These are phyloP conservation scores for Bubo bubo DNA, from an alignment of 2,113 vertebrate genomes.

Conservation along the genomic window DNA sequence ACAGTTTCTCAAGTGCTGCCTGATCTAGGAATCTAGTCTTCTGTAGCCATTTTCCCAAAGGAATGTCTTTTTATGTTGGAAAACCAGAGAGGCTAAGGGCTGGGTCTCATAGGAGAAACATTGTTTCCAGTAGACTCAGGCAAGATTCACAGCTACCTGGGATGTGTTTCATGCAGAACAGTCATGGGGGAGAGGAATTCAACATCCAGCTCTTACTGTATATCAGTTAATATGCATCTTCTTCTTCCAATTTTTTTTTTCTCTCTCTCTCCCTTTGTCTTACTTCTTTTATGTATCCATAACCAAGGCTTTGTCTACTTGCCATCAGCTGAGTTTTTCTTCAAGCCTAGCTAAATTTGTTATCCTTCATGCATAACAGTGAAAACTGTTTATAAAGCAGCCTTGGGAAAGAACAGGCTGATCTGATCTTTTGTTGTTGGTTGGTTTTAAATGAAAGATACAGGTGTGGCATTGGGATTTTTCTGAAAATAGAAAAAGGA, in stretches of 20 bases:
- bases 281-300: slow-evolving; percentile 1
- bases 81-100: not conserved
- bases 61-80: not conserved
- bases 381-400: not conserved
- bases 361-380: not conserved
- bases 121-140: not conserved
- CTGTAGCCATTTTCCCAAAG: not conserved
- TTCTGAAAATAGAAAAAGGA: not conserved
- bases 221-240: not conserved
- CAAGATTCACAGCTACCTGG: not conserved
- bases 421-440: not conserved
- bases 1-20: not conserved
- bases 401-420: not conserved
- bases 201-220: not conserved
- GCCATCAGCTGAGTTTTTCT: not conserved
- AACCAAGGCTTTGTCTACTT: slow-evolving; percentile 30
- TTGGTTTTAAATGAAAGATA: not conserved
- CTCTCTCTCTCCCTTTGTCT: not conserved
- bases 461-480: not conserved
- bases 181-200: not conserved
- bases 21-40: not conserved
- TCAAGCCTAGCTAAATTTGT: not conserved
- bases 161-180: not conserved
- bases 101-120: not conserved
- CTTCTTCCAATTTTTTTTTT: not conserved